phyloP scores from a whole-genome alignment of 2,797 vertebrate genomes.

The Halcyon chelicuti region DNA sequence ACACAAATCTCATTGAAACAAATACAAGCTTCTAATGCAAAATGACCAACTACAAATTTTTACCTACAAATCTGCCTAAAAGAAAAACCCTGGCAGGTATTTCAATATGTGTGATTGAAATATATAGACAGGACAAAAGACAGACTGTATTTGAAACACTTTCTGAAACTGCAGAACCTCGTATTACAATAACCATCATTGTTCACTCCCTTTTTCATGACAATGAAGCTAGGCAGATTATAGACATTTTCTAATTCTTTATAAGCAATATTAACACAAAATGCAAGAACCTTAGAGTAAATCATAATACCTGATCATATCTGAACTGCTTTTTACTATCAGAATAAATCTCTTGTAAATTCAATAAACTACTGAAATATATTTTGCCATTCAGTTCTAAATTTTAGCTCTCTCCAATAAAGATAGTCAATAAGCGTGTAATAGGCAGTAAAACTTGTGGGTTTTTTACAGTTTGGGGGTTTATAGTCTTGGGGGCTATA shows the following conservation, averaged over 20 bases:
- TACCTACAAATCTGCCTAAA: background rate
- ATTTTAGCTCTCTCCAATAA: background rate
- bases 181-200: background rate
- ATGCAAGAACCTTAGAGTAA: background rate
- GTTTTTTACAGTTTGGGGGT: background rate
- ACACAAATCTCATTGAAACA: background rate
- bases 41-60: background rate
- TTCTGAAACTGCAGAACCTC: background rate
- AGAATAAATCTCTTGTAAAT: background rate
- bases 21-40: background rate
- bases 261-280: background rate
- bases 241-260: background rate
- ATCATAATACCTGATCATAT: background rate
- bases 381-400: background rate
- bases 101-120: background rate
- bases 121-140: background rate
- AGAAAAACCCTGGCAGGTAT: background rate
- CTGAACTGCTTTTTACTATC: background rate
- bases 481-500: background rate
- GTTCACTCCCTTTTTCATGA: background rate
- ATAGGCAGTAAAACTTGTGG: background rate
- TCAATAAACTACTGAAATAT: background rate
- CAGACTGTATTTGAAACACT: background rate
- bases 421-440: background rate
- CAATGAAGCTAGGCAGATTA: background rate